phyloP scores from a whole-genome alignment of 2,888 invertebrate genomes.

The Metopia argyrocephala region DNA sequence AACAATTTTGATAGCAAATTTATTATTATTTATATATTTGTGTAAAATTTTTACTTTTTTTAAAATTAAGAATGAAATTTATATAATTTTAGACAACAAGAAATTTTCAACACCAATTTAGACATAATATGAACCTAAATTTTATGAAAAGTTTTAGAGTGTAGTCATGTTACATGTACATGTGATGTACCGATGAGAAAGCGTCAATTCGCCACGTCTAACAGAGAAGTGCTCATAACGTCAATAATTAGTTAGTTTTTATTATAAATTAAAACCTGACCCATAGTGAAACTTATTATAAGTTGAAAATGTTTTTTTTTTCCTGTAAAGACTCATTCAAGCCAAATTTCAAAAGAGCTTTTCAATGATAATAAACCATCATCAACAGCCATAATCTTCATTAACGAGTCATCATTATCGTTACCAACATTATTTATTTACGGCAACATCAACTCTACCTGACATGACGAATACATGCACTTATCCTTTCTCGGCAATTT shows the following conservation, averaged over 20 bases:
- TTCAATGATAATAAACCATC: slow-evolving; percentile 56
- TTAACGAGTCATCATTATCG: slow-evolving; percentile 17
- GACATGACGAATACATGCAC: slow-evolving; percentile 28
- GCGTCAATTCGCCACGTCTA: too few relatives aligned
- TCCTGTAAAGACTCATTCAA: slow-evolving; percentile 48
- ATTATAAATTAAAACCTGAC: neutral
- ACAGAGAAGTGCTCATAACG: neutral
- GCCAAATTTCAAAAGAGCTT: slow-evolving; percentile 55
- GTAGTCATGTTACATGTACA: too few relatives aligned
- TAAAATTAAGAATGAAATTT: too few relatives aligned
- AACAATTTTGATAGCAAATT: too few relatives aligned
- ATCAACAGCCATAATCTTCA: slow-evolving; percentile 47
- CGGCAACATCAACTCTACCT: slow-evolving; percentile 13
- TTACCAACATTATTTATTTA: slow-evolving; percentile 23
- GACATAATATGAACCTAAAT: too few relatives aligned
- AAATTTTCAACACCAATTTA: too few relatives aligned
- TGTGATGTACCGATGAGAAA: too few relatives aligned
- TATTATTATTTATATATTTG: too few relatives aligned
- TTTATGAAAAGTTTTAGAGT: too few relatives aligned
- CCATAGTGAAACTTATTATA: slow-evolving; percentile 16
- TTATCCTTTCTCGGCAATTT: slow-evolving; percentile 6
- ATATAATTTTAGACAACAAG: too few relatives aligned
- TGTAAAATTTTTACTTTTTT: too few relatives aligned
- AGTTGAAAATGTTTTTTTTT: slow-evolving; percentile 53
- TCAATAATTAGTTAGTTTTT: too few relatives aligned